Evolutionary conservation across 2,797 vertebrate genomes (phyloP).

Genomic region (Ispidina picta): DNA sequence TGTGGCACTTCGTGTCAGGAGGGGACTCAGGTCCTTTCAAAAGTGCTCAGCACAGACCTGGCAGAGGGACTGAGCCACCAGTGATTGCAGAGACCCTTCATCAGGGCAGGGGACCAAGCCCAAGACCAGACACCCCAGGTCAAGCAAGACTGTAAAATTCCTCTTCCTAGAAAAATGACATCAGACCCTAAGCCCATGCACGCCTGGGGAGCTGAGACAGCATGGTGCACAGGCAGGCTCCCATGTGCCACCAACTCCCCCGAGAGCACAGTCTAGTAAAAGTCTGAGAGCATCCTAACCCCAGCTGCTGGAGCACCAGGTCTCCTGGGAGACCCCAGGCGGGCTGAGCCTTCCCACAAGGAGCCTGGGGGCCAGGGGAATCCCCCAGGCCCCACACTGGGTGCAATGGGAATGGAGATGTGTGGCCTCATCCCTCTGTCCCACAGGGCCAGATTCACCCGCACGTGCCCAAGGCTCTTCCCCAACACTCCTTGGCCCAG

Average conservation of each 20-base stretch:
- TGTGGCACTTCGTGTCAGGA: background rate
- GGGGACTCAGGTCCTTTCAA: background rate
- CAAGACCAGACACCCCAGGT: no score
- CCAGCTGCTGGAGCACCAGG: rapidly evolving
- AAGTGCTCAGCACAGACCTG: background rate
- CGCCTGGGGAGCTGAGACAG: background rate
- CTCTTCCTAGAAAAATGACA: background rate
- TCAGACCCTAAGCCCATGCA: rapidly evolving
- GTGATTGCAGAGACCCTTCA: background rate
- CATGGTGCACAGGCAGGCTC: rapidly evolving
- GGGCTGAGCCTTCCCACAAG: rapidly evolving
- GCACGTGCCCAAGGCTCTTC: rapidly evolving
- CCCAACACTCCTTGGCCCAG: rapidly evolving
- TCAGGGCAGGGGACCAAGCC: background rate
- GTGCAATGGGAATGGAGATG: rapidly evolving
- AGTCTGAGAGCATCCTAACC: background rate
- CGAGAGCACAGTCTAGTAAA: rapidly evolving
- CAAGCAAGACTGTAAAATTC: background rate
- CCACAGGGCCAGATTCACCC: rapidly evolving
- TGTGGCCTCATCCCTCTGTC: rapidly evolving
- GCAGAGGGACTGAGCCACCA: background rate
- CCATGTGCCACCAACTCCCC: background rate
- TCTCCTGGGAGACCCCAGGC: background rate
- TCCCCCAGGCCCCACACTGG: rapidly evolving
- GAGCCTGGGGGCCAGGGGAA: rapidly evolving